Evolutionary conservation across 2,888 invertebrate genomes (phyloP).

Genomic region (Chrysolina haemoptera): DNA sequence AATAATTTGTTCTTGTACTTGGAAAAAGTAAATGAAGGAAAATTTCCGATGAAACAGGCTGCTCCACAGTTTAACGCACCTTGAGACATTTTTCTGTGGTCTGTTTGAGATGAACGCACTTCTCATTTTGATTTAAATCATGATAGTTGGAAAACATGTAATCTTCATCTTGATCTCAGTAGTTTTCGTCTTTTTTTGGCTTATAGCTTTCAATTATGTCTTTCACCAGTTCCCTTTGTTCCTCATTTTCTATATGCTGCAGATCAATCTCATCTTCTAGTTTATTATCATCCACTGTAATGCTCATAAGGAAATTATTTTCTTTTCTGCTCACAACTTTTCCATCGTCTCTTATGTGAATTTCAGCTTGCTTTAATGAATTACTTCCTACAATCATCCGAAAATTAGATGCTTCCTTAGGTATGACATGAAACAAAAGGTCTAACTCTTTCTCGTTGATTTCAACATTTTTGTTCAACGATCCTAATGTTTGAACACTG

Average conservation of each 20-base stretch:
- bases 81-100: no score
- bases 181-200: background rate
- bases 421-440: constrained; percentile 45
- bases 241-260: constrained; percentile 17
- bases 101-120: no score
- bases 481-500: no score
- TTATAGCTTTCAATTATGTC: background rate
- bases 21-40: no score
- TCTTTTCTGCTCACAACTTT: constrained; percentile 41
- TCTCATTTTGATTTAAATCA: no score
- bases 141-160: background rate
- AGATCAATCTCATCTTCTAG: constrained; percentile 28
- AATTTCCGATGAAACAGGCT: background rate
- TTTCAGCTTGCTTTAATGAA: constrained; percentile 40
- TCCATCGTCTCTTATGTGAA: constrained; percentile 38
- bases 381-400: constrained; percentile 44
- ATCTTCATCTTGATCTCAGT: background rate
- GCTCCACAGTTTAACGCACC: no score
- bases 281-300: constrained; percentile 14
- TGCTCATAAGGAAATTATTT: constrained; percentile 45
- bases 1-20: no score
- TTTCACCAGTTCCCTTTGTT: background rate
- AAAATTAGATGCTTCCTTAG: constrained; percentile 31
- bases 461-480: no score
- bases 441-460: no score